Evolutionary conservation across 1,140 invertebrate species (phyloP).

Genomic region (Phocides pigmalion): DNA sequence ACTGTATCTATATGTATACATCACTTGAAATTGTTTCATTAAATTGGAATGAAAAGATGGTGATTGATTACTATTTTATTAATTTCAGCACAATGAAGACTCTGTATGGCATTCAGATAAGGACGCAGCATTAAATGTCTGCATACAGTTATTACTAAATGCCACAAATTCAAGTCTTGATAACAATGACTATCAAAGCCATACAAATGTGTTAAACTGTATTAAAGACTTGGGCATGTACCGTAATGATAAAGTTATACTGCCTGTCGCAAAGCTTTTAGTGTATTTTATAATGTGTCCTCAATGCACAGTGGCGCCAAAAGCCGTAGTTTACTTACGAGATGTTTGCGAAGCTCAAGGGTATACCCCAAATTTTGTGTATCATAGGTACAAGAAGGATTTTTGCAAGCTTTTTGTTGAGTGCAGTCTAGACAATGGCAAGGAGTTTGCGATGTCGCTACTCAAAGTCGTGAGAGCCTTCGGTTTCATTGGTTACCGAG

Average conservation of each 20-base stretch:
- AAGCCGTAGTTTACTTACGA: conserved; percentile 85
- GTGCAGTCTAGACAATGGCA: conserved; percentile 82
- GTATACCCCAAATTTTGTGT: conserved; percentile 85
- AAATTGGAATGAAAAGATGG: too few species aligned
- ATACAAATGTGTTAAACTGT: conserved; percentile 82
- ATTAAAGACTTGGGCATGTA: conserved; percentile 82
- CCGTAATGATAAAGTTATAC: conserved; percentile 76
- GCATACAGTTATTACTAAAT: conserved; percentile 81
- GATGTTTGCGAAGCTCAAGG: conserved; percentile 85
- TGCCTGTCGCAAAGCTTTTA: conserved; percentile 85
- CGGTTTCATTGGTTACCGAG: conserved; percentile 84
- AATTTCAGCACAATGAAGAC: conserved; percentile 60
- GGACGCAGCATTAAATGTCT: conserved; percentile 77
- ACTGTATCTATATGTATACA: too few species aligned
- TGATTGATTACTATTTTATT: background rate
- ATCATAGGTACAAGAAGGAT: conserved; percentile 87
- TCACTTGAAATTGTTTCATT: too few species aligned
- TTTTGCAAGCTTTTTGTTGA: conserved; percentile 86
- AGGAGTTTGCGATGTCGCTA: conserved; percentile 80
- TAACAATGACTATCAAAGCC: conserved; percentile 80
- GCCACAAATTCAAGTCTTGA: conserved; percentile 81
- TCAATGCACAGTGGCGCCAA: conserved; percentile 85
- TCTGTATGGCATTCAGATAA: conserved; percentile 63
- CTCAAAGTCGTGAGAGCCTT: conserved; percentile 84
- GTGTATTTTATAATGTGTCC: conserved; percentile 87